These are phyloP conservation scores for Dromaius novaehollandiae DNA, from an alignment of 2,113 vertebrate species.

Conservation along the genomic window DNA sequence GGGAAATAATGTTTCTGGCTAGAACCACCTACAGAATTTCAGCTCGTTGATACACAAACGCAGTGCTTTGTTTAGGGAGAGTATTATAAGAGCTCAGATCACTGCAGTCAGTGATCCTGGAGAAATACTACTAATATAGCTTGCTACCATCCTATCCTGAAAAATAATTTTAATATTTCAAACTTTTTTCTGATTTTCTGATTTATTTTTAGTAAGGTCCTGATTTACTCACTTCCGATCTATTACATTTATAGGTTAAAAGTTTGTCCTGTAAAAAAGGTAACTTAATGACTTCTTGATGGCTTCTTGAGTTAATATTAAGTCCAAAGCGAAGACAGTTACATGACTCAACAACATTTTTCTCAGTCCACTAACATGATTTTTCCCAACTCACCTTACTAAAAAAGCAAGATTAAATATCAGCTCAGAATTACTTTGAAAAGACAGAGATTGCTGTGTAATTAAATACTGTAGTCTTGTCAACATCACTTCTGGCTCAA, in stretches of 20 bases:
- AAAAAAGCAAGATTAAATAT: constrained; percentile 45
- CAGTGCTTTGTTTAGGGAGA: not conserved
- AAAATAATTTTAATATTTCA: not conserved
- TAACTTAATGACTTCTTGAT: not conserved
- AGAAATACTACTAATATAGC: not conserved
- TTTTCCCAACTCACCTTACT: not conserved
- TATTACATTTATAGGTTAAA: not conserved
- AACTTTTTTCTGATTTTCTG: not conserved
- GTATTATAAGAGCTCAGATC: not conserved
- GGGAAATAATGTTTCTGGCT: not conserved
- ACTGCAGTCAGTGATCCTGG: not conserved
- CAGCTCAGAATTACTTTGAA: not conserved
- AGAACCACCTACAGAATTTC: not conserved
- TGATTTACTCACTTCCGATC: not conserved
- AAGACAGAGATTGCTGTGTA: constrained; percentile 38
- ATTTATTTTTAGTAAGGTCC: not conserved
- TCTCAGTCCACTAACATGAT: not conserved
- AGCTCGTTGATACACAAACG: not conserved
- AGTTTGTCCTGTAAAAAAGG: not conserved
- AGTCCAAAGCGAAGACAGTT: not conserved
- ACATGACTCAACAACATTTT: not conserved
- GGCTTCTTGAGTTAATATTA: not conserved
- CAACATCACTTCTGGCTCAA: constrained; percentile 51
- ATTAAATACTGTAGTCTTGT: constrained; percentile 63
- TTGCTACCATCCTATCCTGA: not conserved